These are phyloP conservation scores for Tragelaphus oryx DNA, from an alignment of 2,797 vertebrate species.

Conservation along the genomic window DNA sequence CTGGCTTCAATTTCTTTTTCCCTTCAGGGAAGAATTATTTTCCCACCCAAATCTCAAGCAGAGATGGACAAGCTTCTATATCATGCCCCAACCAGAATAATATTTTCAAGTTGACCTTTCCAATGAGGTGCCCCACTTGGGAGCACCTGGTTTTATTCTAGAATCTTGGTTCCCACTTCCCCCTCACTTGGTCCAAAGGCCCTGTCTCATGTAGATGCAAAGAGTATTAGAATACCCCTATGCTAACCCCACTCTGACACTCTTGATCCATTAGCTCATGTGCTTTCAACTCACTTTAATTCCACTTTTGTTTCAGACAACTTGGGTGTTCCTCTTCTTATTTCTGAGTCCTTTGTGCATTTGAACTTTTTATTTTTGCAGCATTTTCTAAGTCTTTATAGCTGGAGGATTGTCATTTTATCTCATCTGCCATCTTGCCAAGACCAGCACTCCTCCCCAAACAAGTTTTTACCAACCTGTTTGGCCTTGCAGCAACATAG, in stretches of 20 bases:
- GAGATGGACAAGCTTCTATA: neutral
- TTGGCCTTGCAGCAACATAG: neutral
- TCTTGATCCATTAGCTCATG: neutral
- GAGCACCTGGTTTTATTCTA: neutral
- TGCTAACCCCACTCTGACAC: neutral
- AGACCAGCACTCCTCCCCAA: neutral
- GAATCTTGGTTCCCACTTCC: neutral
- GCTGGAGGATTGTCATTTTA: neutral
- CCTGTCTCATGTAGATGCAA: rapidly evolving
- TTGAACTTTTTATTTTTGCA: neutral
- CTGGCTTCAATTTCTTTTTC: neutral
- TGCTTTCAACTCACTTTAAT: neutral
- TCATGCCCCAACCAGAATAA: neutral
- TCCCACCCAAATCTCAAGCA: neutral
- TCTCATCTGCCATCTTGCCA: neutral
- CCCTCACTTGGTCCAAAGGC: neutral
- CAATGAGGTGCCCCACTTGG: neutral
- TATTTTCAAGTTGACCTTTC: neutral
- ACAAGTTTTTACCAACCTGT: neutral
- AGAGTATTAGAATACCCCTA: neutral
- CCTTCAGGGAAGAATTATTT: neutral
- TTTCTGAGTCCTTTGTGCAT: neutral
- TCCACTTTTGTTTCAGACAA: neutral
- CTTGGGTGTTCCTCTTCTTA: neutral
- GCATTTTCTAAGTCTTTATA: neutral